Percentiles rank a stretch among this genome's conserved stretches.
These are phyloP conservation scores for Anthonomus grandis DNA, from an alignment of 1,140 invertebrate genomes.

Conservation along the genomic window DNA sequence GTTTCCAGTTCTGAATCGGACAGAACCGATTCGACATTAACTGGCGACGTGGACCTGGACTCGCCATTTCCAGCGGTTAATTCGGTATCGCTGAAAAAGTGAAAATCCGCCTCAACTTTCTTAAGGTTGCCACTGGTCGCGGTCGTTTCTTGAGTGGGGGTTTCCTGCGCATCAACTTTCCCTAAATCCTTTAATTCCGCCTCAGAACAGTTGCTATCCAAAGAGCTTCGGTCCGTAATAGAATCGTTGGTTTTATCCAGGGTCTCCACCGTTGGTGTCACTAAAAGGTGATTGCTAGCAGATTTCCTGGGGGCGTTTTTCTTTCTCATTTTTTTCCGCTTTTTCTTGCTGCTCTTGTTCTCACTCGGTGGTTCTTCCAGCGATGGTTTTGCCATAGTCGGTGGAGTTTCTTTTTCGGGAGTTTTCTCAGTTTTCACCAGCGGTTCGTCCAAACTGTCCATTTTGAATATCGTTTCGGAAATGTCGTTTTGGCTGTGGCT, in stretches of 20 bases:
- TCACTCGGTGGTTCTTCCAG: conserved; percentile 43
- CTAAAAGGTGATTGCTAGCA: conserved; percentile 46
- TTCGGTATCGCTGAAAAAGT: conserved; percentile 92
- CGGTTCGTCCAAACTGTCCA: conserved; percentile 62
- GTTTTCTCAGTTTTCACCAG: conserved; percentile 50
- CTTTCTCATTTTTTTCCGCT: conserved; percentile 75
- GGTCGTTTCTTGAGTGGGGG: no score
- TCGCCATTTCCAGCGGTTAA: conserved; percentile 66
- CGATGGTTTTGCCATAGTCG: not conserved
- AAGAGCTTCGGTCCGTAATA: conserved; percentile 43
- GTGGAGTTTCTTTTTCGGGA: not conserved
- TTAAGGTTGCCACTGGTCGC: conserved; percentile 26
- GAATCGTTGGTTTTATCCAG: conserved; percentile 37
- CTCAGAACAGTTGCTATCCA: conserved; percentile 45
- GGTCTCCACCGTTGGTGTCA: conserved; percentile 16
- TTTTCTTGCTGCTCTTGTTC: conserved; percentile 60
- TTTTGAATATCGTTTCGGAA: conserved; percentile 62
- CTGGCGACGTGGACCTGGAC: conserved; percentile 43
- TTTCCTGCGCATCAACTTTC: conserved; percentile 27
- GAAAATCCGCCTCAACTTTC: conserved; percentile 61
- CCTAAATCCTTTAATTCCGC: conserved; percentile 39
- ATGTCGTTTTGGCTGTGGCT: conserved; percentile 48
- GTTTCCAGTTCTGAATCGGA: conserved; percentile 93
- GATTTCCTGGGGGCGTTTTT: conserved; percentile 70
- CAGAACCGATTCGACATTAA: conserved; percentile 65